These are phyloP conservation scores for Serilophus lunatus DNA, from an alignment of 2,113 vertebrate genomes.

Conservation along the genomic window DNA sequence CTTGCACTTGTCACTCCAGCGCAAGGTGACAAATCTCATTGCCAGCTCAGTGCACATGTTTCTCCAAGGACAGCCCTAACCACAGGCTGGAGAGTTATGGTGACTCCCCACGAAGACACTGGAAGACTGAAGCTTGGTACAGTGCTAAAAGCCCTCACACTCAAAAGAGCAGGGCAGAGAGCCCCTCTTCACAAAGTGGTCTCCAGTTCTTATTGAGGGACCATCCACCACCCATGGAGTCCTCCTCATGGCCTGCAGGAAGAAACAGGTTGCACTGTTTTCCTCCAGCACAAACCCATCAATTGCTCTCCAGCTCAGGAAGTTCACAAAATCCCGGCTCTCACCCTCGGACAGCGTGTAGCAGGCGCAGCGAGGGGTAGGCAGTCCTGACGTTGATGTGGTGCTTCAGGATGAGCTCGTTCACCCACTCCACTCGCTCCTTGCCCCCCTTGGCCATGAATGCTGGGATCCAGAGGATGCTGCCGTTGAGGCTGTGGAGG, in stretches of 20 bases:
- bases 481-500: conserved; percentile 84
- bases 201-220: not conserved
- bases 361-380: conserved; percentile 92
- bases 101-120: not conserved
- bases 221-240: not conserved
- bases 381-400: conserved; percentile 87
- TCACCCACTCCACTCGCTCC: conserved; percentile 91
- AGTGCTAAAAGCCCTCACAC: not conserved
- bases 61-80: not conserved
- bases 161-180: not conserved
- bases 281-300: not conserved
- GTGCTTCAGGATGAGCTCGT: conserved; percentile 88
- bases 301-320: not conserved
- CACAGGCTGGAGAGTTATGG: not conserved
- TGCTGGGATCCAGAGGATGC: conserved; percentile 95
- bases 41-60: not conserved
- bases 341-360: conserved; percentile 95
- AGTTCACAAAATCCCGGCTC: not conserved
- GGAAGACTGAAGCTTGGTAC: not conserved
- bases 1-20: rapidly evolving
- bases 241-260: not conserved
- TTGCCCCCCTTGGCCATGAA: conserved; percentile 97
- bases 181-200: not conserved
- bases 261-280: rapidly evolving
- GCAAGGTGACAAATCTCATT: not conserved